A percentile compares a stretch with the other conserved stretches of the same genome.
phyloP scores from a whole-genome alignment of 2,113 vertebrate genomes.

The Mirounga angustirostris region DNA sequence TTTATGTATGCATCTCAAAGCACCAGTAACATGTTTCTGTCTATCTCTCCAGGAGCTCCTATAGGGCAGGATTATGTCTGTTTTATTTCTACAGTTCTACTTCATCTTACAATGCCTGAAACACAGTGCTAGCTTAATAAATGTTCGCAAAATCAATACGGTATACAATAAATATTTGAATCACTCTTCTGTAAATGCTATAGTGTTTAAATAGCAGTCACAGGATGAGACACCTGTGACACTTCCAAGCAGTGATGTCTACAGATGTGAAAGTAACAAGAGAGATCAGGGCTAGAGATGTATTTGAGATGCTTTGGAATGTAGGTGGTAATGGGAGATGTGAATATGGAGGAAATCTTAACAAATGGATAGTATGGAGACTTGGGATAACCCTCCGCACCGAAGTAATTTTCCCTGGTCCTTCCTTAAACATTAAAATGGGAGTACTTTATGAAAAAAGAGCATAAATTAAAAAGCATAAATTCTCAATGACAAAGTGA shows the following conservation, averaged over 20 bases:
- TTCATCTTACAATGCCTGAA: background rate
- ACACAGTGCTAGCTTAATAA: background rate
- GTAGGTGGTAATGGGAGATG: background rate
- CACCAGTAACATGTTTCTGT: background rate
- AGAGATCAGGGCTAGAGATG: background rate
- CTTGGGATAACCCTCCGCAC: background rate
- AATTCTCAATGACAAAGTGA: background rate
- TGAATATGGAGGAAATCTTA: background rate
- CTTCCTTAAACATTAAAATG: background rate
- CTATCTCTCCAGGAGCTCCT: background rate
- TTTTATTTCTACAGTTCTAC: background rate
- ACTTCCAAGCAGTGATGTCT: background rate
- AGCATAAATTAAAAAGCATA: background rate
- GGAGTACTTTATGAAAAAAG: background rate
- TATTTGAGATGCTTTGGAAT: background rate
- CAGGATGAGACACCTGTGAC: background rate
- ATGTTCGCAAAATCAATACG: background rate
- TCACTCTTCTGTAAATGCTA: background rate
- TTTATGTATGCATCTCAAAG: background rate
- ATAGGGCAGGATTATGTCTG: background rate
- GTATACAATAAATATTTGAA: background rate
- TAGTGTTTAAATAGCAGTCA: background rate
- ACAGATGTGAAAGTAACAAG: background rate
- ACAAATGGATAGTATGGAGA: background rate
- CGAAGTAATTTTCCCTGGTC: background rate